Percentiles rank a stretch among this genome's conserved stretches.
phyloP scores from a whole-genome alignment of 2,888 invertebrate species.

The Lucinisca nassula region DNA sequence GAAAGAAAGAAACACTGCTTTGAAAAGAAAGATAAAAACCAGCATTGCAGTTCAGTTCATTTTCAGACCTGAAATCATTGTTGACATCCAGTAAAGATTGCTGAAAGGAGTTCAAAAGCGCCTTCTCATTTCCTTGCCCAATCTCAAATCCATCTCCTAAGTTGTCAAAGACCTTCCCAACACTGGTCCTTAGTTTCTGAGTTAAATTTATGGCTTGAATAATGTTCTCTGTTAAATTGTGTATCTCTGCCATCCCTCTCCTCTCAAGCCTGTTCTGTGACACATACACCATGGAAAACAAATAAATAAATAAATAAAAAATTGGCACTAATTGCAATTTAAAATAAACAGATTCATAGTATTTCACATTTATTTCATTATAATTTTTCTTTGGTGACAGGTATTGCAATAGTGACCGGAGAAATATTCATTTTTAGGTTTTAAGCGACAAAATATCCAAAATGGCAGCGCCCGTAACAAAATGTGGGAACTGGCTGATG shows the following conservation, averaged over 20 bases:
- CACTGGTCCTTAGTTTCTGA: slow-evolving; percentile 83
- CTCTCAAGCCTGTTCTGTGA: too few relatives aligned
- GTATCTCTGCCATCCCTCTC: slow-evolving; percentile 20
- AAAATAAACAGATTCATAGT: too few relatives aligned
- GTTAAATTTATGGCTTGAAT: slow-evolving; percentile 80
- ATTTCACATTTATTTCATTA: too few relatives aligned
- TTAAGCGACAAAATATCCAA: not conserved
- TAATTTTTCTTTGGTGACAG: too few relatives aligned
- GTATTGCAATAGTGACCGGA: too few relatives aligned
- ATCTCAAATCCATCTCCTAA: slow-evolving; percentile 81
- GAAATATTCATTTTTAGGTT: too few relatives aligned
- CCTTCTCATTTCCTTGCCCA: slow-evolving; percentile 91
- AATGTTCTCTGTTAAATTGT: slow-evolving; percentile 77
- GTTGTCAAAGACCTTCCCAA: slow-evolving; percentile 83
- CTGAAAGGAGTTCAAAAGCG: slow-evolving; percentile 92
- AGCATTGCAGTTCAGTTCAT: too few relatives aligned
- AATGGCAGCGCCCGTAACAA: not conserved
- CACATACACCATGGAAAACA: too few relatives aligned
- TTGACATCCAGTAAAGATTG: slow-evolving; percentile 94
- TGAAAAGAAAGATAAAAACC: too few relatives aligned
- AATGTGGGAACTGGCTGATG: not conserved
- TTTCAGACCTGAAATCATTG: slow-evolving; percentile 92
- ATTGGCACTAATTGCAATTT: too few relatives aligned
- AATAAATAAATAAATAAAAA: too few relatives aligned
- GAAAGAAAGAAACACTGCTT: too few relatives aligned